A percentile compares a stretch with the other conserved stretches of the same genome.
These are phyloP conservation scores for Ectemnius lituratus DNA, from an alignment of 2,888 invertebrate species.

Conservation along the genomic window DNA sequence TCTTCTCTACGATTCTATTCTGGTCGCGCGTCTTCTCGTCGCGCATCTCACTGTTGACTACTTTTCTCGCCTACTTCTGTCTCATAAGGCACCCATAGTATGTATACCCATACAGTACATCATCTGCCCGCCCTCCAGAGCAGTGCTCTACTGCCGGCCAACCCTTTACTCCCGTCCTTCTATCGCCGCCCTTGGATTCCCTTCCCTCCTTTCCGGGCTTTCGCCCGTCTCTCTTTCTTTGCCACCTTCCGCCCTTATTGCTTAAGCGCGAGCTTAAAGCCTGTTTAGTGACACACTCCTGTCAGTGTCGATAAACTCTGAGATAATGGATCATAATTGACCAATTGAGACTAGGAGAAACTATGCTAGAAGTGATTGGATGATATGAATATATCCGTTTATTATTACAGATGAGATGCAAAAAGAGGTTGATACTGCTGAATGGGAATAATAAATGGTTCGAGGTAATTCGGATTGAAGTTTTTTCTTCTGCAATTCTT, in stretches of 20 bases:
- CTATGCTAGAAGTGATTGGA: too few species aligned
- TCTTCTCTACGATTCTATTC: slow-evolving; percentile 11
- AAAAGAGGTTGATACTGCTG: too few species aligned
- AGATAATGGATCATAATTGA: too few species aligned
- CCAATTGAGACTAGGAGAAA: too few species aligned
- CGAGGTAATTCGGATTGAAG: too few species aligned
- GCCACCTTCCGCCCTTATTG: slow-evolving; percentile 31
- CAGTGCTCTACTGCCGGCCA: slow-evolving; percentile 13
- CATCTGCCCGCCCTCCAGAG: slow-evolving; percentile 24
- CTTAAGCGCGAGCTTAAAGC: slow-evolving; percentile 37
- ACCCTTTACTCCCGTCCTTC: slow-evolving; percentile 7
- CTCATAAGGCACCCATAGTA: not conserved
- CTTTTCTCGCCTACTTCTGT: slow-evolving; percentile 1
- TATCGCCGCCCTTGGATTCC: not conserved
- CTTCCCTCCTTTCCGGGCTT: not conserved
- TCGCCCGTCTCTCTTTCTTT: slow-evolving; percentile 8
- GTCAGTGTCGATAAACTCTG: slow-evolving; percentile 38
- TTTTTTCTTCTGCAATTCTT: too few species aligned
- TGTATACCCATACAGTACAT: slow-evolving; percentile 1
- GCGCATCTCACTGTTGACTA: not conserved
- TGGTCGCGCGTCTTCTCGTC: not conserved
- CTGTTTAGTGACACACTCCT: slow-evolving; percentile 40
- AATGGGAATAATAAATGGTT: too few species aligned
- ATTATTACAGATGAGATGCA: too few species aligned
- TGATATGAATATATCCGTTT: too few species aligned